Evolutionary conservation across 2,888 invertebrate genomes (phyloP), one percentile per base, ranked within the genome.

Genomic region (Heliconius sara): DNA sequence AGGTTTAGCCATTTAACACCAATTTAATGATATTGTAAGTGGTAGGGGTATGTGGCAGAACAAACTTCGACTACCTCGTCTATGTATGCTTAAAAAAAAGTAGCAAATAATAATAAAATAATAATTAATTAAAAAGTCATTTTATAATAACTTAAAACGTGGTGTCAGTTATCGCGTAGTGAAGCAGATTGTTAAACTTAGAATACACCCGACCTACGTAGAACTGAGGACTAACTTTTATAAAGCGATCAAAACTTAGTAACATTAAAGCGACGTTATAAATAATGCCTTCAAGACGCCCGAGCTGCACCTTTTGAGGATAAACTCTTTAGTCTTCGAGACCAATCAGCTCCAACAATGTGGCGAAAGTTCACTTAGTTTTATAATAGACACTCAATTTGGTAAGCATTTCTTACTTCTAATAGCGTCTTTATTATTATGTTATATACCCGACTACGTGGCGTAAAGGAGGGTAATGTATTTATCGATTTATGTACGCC

Each of bases 251-350:
- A 65, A 77, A 77, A 57, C 19, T 71, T 77, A 71, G 63, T 12
- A 52, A 77, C 71, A 77, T 71, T 77, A 77, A 77, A 77, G 43
- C 47, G n/a, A 60, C 77, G 65, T 65, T 77, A 77, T 72, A 77
- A 77, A 77, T 77, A 77, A 77, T 65, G 71, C 57, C 57, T 57
- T 34, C 30, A 57, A 72, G 72, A n/a, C 68, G 68, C 43, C 57
- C 13, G n/a, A 57, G 57, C 22, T 30, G n/a, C 72, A 34, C 57
- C 57, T 72, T 57, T 34, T n/a, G 57, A n/a, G 72, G 71, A 30
- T 52, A 30, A 72, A 72, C 4, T 52, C 71, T 52, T 67, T 65
- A 65, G 67, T 34, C 30, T 22, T 19, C 10, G 22, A 34, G 19
- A 39, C 9, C 67, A 34, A 30, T 65, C 27, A 16, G 16, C 65